Base-by-base conservation (phyloP, 2,113 vertebrate genomes). In the Mohoua ochrocephala region DNA sequence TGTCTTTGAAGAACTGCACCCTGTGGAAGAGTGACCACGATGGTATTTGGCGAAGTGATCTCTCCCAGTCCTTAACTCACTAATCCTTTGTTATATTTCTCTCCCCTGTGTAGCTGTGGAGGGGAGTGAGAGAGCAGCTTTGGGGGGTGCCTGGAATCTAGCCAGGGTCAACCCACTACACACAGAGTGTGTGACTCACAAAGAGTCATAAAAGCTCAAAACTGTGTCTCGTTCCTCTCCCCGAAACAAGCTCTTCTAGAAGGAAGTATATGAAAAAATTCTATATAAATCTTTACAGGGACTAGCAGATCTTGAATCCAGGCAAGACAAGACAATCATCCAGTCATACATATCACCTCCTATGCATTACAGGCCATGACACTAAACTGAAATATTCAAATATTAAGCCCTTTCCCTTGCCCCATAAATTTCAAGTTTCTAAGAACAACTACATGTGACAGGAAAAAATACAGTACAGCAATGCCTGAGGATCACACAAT, bases 321-420 rank as follows among this genome's bases (percentile, higher is more conserved):
- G 22, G 60, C 39, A 83, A 69, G 41, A 64, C 21, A 64, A 83
- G 31, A 45, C 37, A 87, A 65, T 85, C 24, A 65, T 73, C 23
- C 57, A 90, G 37, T 42, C 63, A 80, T 12, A 53, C 15, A 30
- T 50, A 76, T 37, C 18, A 80, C 22, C 20, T 68, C 16, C 70
- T 69, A 9, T 27, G 31, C 21, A 85, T 67, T 68, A 82, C 22
- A 74, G 68, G 30, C 35, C 68, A 78, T 7, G 10, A 81, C 50
- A 86, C 50, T 59, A 35, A 91, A 89, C 56, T 50, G 15, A 86
- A 91, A 74, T 81, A 86, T 45, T 77, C 42, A 61, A 56, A 73
- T 50, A 69, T 42, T 65, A 92, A 92, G 33, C n/a, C 28, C 5
- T 81, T 80, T 70, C 54, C 33, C 39, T 81, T 45, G 30, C 13